These are phyloP conservation scores for Hormiphora californensis DNA, from an alignment of 37 sponge, comb jelly and placozoan genomes.

Conservation along the genomic window DNA sequence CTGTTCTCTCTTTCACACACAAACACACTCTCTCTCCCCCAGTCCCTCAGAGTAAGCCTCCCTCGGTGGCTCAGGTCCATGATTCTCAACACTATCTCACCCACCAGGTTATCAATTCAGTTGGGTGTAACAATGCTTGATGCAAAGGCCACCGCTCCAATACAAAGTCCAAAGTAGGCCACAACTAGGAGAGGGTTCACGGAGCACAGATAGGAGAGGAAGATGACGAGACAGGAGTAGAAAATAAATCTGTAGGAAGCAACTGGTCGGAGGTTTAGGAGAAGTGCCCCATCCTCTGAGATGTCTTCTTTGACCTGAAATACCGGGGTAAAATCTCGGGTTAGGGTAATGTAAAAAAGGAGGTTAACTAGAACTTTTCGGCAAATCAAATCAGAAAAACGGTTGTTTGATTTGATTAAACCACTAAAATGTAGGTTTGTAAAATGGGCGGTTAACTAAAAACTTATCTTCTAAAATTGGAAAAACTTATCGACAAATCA, in stretches of 20 bases:
- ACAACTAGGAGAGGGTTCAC: constrained; percentile 23
- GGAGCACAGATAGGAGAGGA: constrained; percentile 9
- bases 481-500: neutral
- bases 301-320: constrained; percentile 51
- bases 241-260: constrained; percentile 46
- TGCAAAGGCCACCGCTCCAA: constrained; percentile 6
- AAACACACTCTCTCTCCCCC: too few relatives aligned
- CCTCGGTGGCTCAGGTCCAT: too few relatives aligned
- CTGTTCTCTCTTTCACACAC: too few relatives aligned
- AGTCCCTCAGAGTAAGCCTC: too few relatives aligned
- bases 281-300: constrained; percentile 31
- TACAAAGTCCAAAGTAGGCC: neutral
- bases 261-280: constrained; percentile 38
- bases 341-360: neutral
- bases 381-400: neutral
- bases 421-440: neutral
- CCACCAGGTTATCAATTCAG: too few relatives aligned
- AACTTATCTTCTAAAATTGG: neutral
- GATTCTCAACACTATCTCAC: too few relatives aligned
- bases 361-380: neutral
- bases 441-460: too few relatives aligned
- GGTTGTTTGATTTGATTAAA: neutral
- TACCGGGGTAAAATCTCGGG: neutral
- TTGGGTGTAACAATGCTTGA: constrained; percentile 7
- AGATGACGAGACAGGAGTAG: constrained; percentile 25